A percentile compares a stretch with the other conserved stretches of the same genome.
These are phyloP conservation scores for Hirtodrosophila cameraria DNA, from an alignment of 2,888 invertebrate species.

Conservation along the genomic window DNA sequence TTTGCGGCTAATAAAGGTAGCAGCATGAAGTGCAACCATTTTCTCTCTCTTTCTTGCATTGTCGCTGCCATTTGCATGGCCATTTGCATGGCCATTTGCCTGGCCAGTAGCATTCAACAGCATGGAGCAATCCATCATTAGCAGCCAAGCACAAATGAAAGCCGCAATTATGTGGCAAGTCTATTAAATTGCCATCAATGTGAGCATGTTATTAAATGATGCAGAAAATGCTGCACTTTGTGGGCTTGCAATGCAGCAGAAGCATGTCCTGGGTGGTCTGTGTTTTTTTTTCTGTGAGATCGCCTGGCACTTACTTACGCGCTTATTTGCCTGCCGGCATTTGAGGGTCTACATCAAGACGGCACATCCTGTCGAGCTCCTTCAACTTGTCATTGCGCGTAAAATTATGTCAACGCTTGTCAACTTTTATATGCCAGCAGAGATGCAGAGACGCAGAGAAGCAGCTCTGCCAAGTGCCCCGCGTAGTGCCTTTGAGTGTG, in stretches of 20 bases:
- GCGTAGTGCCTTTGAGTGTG: constrained; percentile 68
- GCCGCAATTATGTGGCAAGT: constrained; percentile 69
- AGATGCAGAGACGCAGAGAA: too few relatives aligned
- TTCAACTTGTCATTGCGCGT: constrained; percentile 73
- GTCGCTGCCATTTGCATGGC: constrained; percentile 10
- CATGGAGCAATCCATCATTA: constrained; percentile 65
- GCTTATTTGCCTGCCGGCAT: constrained; percentile 42
- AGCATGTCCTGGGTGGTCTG: background rate
- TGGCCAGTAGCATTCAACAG: background rate
- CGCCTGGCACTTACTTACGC: constrained; percentile 57
- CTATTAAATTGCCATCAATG: constrained; percentile 63
- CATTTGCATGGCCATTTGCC: background rate
- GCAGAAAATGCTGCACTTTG: constrained; percentile 66
- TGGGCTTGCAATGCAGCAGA: constrained; percentile 6
- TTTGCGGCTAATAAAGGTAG: constrained; percentile 13
- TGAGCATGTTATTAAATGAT: constrained; percentile 61
- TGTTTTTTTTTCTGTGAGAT: background rate
- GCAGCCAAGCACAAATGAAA: constrained; percentile 33
- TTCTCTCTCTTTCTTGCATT: background rate
- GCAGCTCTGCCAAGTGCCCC: constrained; percentile 59
- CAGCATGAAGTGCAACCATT: constrained; percentile 5
- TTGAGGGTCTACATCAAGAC: constrained; percentile 33
- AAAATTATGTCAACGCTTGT: constrained; percentile 80
- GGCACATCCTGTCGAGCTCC: constrained; percentile 57
- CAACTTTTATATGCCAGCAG: constrained; percentile 61